phyloP scores from a whole-genome alignment of 2,888 invertebrate genomes.

The Sphaerophoria taeniata region DNA sequence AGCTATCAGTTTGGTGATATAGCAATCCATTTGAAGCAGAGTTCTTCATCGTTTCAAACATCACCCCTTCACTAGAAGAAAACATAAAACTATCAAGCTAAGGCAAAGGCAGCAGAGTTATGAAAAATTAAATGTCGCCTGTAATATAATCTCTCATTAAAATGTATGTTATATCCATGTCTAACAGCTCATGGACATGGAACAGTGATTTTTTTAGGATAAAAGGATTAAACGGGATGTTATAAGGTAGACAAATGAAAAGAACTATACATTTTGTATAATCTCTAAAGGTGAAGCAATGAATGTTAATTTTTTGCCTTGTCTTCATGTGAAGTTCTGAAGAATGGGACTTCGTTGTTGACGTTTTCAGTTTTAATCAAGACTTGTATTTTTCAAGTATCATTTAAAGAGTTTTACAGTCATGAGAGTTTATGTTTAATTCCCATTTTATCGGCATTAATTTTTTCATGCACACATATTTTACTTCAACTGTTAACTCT shows the following conservation, averaged over 20 bases:
- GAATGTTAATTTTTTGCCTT: too few relatives aligned
- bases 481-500: too few relatives aligned
- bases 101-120: conserved; percentile 71
- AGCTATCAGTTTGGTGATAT: conserved; percentile 10
- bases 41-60: conserved; percentile 8
- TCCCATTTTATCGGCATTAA: too few relatives aligned
- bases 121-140: conserved; percentile 72
- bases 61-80: conserved; percentile 63
- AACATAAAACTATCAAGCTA: conserved; percentile 67
- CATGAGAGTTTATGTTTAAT: too few relatives aligned
- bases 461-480: too few relatives aligned
- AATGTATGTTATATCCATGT: conserved; percentile 72
- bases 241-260: conserved; percentile 62
- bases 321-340: too few relatives aligned
- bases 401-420: too few relatives aligned
- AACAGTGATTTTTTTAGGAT: conserved; percentile 70
- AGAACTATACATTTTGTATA: conserved; percentile 25
- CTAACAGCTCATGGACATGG: conserved; percentile 72
- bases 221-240: conserved; percentile 70
- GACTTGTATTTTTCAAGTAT: too few relatives aligned
- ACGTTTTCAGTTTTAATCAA: too few relatives aligned
- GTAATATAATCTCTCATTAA: conserved; percentile 73
- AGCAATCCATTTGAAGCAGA: conserved; percentile 6
- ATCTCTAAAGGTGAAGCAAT: too few relatives aligned
- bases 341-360: too few relatives aligned